phyloP scores from a whole-genome alignment of 2,888 invertebrate species.

The Drosophila kambysellisi region DNA sequence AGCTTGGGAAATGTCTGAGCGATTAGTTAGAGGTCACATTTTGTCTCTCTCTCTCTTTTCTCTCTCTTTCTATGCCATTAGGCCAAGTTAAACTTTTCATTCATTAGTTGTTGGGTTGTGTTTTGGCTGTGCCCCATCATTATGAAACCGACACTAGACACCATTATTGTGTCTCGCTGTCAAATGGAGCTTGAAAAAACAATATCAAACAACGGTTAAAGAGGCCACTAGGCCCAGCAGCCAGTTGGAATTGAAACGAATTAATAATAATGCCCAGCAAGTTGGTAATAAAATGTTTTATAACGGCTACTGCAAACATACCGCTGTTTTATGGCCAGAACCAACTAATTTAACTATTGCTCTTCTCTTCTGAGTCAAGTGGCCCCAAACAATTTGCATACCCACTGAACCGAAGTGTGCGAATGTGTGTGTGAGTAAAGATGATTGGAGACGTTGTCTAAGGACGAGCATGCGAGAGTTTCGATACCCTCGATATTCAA shows the following conservation, averaged over 20 bases:
- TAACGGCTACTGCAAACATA: conserved; percentile 41
- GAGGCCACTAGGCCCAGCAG: conserved; percentile 15
- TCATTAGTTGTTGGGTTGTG: conserved; percentile 20
- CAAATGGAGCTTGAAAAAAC: conserved; percentile 70
- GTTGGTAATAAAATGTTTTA: conserved; percentile 67
- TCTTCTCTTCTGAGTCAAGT: conserved; percentile 13
- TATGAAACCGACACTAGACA: conserved; percentile 57
- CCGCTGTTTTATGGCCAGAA: conserved; percentile 61
- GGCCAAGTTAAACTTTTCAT: conserved; percentile 31
- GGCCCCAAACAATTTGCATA: conserved; percentile 48
- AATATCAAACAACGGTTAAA: conserved; percentile 41
- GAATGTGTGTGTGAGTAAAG: not conserved
- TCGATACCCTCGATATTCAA: not conserved
- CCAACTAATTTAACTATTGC: conserved; percentile 68
- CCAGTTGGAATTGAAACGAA: conserved; percentile 60
- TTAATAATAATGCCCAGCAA: conserved; percentile 62
- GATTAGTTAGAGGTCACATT: not conserved
- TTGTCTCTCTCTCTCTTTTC: not conserved
- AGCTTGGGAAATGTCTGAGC: not conserved
- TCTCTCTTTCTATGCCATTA: not conserved
- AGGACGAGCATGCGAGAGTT: not conserved
- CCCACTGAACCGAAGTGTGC: conserved; percentile 6
- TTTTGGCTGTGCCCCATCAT: conserved; percentile 40
- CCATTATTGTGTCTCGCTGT: conserved; percentile 58
- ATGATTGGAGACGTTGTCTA: not conserved